phyloP scores from a whole-genome alignment of 2,797 vertebrate genomes.

The Esox masquinongy region DNA sequence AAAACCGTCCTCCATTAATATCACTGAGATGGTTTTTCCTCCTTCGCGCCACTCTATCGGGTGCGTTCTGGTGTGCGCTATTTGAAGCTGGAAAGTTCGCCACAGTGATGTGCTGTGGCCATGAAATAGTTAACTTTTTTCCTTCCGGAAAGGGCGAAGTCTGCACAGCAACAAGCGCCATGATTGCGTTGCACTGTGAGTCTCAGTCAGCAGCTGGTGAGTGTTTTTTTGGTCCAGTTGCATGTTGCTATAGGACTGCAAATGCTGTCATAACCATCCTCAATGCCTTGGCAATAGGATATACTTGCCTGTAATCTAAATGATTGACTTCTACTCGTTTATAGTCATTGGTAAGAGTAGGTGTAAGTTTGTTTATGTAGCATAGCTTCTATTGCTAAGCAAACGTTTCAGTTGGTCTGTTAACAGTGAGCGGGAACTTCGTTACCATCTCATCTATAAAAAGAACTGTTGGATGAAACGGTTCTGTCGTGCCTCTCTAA shows the following conservation, averaged over 20 bases:
- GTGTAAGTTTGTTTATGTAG: not conserved
- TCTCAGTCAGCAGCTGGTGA: constrained; percentile 77
- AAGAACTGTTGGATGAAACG: constrained; percentile 4
- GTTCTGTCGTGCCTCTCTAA: constrained; percentile 9
- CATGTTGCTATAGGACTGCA: constrained; percentile 76
- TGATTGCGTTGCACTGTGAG: constrained; percentile 75
- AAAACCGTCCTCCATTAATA: not conserved
- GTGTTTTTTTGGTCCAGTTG: constrained; percentile 78
- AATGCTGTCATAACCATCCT: constrained; percentile 70
- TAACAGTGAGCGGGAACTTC: constrained; percentile 33
- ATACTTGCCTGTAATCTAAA: constrained; percentile 8
- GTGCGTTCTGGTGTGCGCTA: fast-evolving
- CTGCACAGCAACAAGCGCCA: constrained; percentile 85
- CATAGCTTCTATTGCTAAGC: constrained; percentile 3
- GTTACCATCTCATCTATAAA: constrained; percentile 12
- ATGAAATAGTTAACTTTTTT: constrained; percentile 70
- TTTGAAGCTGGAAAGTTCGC: fast-evolving
- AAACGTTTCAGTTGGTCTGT: constrained; percentile 20
- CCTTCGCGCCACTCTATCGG: fast-evolving
- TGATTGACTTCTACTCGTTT: not conserved
- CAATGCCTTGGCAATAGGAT: constrained; percentile 66
- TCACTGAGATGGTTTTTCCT: not conserved
- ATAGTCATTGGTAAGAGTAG: not conserved
- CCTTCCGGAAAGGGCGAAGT: constrained; percentile 74
- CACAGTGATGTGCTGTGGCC: constrained; percentile 5